A percentile compares a stretch with the other conserved stretches of the same genome.
Conservation (phyloP, 2,888 invertebrate genomes). For the Drosophila melanosoma region DNA sequence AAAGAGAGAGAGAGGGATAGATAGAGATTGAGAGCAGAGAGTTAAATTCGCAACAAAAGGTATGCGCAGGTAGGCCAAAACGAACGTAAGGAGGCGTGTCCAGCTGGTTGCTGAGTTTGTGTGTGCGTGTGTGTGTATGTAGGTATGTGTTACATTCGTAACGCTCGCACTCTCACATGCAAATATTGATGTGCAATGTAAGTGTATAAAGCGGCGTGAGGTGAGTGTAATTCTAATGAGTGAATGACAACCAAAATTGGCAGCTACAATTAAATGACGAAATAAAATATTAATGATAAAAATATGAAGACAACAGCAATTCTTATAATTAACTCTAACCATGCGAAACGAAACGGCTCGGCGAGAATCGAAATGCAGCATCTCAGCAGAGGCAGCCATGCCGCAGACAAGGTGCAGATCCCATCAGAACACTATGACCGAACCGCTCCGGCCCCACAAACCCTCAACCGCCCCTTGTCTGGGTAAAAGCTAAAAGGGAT, state of each 20-base stretch:
- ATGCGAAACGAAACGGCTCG: conserved; percentile 80
- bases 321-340: conserved; percentile 82
- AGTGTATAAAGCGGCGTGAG: conserved; percentile 30
- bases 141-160: conserved; percentile 10
- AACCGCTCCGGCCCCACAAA: not conserved
- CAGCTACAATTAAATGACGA: conserved; percentile 72
- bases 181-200: conserved; percentile 24
- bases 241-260: conserved; percentile 75
- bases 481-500: conserved; percentile 47
- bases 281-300: conserved; percentile 75
- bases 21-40: conserved; percentile 29
- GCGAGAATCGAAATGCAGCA: conserved; percentile 76
- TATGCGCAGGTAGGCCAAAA: conserved; percentile 64
- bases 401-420: conserved; percentile 37
- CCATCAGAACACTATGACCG: conserved; percentile 23
- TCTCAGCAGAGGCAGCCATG: conserved; percentile 40
- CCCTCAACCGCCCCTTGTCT: conserved; percentile 13
- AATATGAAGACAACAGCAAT: conserved; percentile 76
- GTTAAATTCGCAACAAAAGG: conserved; percentile 71
- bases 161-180: conserved; percentile 27
- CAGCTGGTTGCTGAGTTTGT: conserved; percentile 46
- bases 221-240: conserved; percentile 64
- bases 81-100: conserved; percentile 72
- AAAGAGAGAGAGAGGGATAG: not conserved
- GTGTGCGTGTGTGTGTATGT: conserved; percentile 23